phyloP scores from a whole-genome alignment of 2,113 vertebrate genomes.

The Poecilia latipinna region DNA sequence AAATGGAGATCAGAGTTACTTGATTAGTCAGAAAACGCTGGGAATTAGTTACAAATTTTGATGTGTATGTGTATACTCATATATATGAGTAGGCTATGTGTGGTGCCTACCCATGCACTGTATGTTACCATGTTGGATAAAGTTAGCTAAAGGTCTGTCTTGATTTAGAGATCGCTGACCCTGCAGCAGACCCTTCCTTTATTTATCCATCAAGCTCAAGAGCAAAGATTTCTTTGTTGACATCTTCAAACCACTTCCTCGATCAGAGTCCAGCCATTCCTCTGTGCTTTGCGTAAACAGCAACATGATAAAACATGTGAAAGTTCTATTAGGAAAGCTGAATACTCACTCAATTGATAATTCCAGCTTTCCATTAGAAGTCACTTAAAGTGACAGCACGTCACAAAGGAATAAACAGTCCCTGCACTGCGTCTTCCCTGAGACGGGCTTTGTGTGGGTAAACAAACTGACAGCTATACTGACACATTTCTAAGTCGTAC shows the following conservation, averaged over 20 bases:
- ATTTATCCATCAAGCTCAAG: neutral
- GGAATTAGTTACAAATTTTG: no score
- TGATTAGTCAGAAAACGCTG: no score
- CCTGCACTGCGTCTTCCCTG: constrained; percentile 14
- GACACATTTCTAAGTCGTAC: constrained; percentile 44
- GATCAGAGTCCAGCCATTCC: neutral
- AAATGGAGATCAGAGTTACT: no score
- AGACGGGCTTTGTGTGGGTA: constrained; percentile 35
- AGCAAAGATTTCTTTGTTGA: neutral
- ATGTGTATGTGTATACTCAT: accelerated
- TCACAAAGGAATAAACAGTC: constrained; percentile 34
- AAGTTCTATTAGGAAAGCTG: neutral
- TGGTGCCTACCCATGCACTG: no score
- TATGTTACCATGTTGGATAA: neutral
- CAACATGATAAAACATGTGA: neutral
- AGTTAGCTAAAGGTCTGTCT: neutral
- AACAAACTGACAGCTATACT: constrained; percentile 62
- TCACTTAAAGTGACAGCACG: constrained; percentile 9
- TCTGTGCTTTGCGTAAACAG: neutral
- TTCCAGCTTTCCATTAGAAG: neutral
- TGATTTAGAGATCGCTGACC: neutral
- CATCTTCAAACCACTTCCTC: neutral
- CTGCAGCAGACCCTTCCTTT: neutral
- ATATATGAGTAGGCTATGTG: no score
- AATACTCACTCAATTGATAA: neutral